These are phyloP conservation scores for Akabosia matsudoensis DNA, from an alignment of 1,140 invertebrate genomes.

Conservation along the genomic window DNA sequence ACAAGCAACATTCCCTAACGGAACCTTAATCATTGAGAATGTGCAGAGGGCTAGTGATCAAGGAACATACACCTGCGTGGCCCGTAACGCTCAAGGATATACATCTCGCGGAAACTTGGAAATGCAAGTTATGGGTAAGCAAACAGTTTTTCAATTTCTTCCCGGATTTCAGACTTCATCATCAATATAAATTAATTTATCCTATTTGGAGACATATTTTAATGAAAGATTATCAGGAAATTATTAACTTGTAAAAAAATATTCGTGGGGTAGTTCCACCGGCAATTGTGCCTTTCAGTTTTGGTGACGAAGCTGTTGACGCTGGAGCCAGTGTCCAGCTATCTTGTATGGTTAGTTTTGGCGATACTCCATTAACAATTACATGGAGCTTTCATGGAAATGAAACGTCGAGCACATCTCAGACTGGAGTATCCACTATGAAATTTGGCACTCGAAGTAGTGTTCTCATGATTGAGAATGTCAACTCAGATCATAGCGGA, in stretches of 20 bases:
- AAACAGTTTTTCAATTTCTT: constrained; percentile 28
- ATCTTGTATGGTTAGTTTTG: constrained; percentile 51
- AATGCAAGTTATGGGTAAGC: constrained; percentile 93
- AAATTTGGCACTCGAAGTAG: constrained; percentile 54
- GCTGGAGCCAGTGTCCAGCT: constrained; percentile 47
- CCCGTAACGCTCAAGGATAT: constrained; percentile 83
- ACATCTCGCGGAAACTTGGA: constrained; percentile 79
- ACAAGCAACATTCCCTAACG: constrained; percentile 89
- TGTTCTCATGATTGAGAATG: constrained; percentile 69
- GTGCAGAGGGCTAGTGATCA: constrained; percentile 88
- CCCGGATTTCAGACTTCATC: not conserved
- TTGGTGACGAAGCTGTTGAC: constrained; percentile 58
- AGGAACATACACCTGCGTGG: constrained; percentile 90
- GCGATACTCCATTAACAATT: constrained; percentile 68
- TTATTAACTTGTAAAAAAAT: not conserved
- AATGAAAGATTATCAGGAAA: not conserved
- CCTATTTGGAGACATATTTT: not conserved
- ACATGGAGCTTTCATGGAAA: constrained; percentile 70
- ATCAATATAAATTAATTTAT: not conserved
- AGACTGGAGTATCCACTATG: constrained; percentile 54
- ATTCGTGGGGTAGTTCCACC: constrained; percentile 58
- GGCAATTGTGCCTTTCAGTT: constrained; percentile 62
- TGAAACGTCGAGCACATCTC: constrained; percentile 40
- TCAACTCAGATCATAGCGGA: constrained; percentile 67
- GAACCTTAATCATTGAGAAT: constrained; percentile 88